Evolutionary conservation across 2,888 invertebrate genomes (phyloP), one percentile per base, ranked within the genome.

Genomic region (Proisotoma minuta): DNA sequence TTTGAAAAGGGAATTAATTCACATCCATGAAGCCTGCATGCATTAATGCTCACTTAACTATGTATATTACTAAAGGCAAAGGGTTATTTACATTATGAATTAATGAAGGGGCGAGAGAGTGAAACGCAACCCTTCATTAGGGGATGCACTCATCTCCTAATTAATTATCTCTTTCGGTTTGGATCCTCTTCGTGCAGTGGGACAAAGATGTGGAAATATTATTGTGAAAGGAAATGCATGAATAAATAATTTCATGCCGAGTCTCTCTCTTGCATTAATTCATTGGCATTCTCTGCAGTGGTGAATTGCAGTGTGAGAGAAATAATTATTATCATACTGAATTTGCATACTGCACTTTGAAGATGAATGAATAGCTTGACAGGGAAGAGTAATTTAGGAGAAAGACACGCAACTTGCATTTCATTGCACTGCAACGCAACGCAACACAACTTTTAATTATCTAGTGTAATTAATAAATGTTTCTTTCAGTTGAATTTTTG

Each of bases 401-500:
- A n/a, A n/a, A n/a, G n/a, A n/a, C n/a, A n/a, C n/a, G n/a, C n/a
- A n/a, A n/a, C n/a, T n/a, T n/a, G n/a, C n/a, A n/a, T n/a, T n/a
- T n/a, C n/a, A 10, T 10, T 34, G 12, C 34, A 34, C 10, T 34
- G 8, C 34, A 8, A 23, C 23, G 12, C 15, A 3, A 23, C 23
- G 2, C 2, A 49, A 8, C 15, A 15, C 20, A 49, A 18, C 3
- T 3, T 2, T 18, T 22, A 49, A 8, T 49, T 49, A 4, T 39
- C 52, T n/a, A n/a, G n/a, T n/a, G n/a, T n/a, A n/a, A n/a, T n/a
- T n/a, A n/a, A n/a, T n/a, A n/a, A n/a, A n/a, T n/a, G n/a, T 50
- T 48, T 28, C 52, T 83, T 84, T 69, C 81, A 91, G 93, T 90
- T 73, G 93, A 93, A 78, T 92, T 92, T 77, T 81, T 94, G 58